phyloP scores from a whole-genome alignment of 2,797 vertebrate species.

The Decapterus maruadsi region DNA sequence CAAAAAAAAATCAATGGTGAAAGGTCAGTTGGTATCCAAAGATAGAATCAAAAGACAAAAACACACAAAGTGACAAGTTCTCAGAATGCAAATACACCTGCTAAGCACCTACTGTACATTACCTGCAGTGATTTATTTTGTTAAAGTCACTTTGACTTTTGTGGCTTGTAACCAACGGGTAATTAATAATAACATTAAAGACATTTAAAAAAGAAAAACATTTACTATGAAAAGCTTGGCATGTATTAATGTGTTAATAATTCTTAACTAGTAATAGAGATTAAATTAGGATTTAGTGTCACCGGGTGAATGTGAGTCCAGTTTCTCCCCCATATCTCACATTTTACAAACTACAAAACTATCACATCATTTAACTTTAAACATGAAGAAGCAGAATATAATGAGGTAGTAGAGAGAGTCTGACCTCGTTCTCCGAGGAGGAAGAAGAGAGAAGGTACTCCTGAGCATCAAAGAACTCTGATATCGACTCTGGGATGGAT shows the following conservation, averaged over 20 bases:
- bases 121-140: neutral
- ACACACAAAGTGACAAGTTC: neutral
- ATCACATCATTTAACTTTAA: neutral
- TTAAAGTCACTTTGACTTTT: neutral
- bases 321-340: neutral
- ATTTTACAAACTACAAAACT: neutral
- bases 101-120: neutral
- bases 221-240: neutral
- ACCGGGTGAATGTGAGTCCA: neutral
- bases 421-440: conserved; percentile 98
- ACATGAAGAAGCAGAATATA: conserved; percentile 4
- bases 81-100: neutral
- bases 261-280: too few relatives aligned
- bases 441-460: conserved; percentile 97
- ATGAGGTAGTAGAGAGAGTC: neutral
- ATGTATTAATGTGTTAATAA: too few relatives aligned
- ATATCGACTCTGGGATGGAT: conserved; percentile 94
- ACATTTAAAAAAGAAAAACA: neutral
- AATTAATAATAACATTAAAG: too few relatives aligned
- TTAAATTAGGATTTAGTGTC: neutral
- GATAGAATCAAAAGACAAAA: conserved; percentile 27
- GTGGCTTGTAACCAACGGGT: too few relatives aligned
- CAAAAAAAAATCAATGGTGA: conserved; percentile 41
- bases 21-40: conserved; percentile 53
- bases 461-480: conserved; percentile 97